A percentile compares a stretch with the other conserved stretches of the same genome.
phyloP scores from a whole-genome alignment of 1,140 invertebrate species.

The Scaptomyza montana region DNA sequence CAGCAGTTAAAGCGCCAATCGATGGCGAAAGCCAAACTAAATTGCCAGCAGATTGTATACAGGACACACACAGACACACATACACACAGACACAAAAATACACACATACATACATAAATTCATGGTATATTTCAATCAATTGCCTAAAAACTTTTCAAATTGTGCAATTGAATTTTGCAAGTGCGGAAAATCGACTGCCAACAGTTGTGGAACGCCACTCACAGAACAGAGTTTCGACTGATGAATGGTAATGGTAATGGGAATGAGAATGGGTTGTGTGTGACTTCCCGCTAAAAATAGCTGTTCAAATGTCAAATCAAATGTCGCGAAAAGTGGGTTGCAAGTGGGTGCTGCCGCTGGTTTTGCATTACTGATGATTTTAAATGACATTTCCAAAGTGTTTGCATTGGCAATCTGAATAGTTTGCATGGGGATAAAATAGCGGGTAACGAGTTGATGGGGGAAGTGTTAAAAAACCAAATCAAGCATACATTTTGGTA shows the following conservation, averaged over 20 bases:
- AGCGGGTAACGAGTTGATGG: not conserved
- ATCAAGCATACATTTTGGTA: constrained; percentile 36
- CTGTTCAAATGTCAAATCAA: constrained; percentile 78
- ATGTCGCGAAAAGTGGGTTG: constrained; percentile 48
- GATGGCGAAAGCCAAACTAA: constrained; percentile 12
- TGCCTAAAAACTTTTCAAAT: constrained; percentile 66
- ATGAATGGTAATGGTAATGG: constrained; percentile 10
- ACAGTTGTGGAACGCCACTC: not conserved
- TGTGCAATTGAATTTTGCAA: constrained; percentile 55
- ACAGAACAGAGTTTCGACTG: not conserved
- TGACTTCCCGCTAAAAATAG: constrained; percentile 53
- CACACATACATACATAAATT: constrained; percentile 6
- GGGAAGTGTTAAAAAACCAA: not conserved
- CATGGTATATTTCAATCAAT: constrained; percentile 70
- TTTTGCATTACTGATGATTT: constrained; percentile 33
- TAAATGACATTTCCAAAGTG: constrained; percentile 68
- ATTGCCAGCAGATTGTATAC: constrained; percentile 10
- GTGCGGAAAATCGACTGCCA: constrained; percentile 68
- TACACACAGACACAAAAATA: not conserved
- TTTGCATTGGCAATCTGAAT: constrained; percentile 46
- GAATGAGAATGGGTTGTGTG: constrained; percentile 6
- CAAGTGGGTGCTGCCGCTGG: constrained; percentile 1
- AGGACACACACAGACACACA: constrained; percentile 6
- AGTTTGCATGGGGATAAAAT: not conserved
- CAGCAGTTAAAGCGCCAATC: constrained; percentile 7